Evolutionary conservation across 2,888 invertebrate species (phyloP).

Genomic region (Drosophila emarginata): DNA sequence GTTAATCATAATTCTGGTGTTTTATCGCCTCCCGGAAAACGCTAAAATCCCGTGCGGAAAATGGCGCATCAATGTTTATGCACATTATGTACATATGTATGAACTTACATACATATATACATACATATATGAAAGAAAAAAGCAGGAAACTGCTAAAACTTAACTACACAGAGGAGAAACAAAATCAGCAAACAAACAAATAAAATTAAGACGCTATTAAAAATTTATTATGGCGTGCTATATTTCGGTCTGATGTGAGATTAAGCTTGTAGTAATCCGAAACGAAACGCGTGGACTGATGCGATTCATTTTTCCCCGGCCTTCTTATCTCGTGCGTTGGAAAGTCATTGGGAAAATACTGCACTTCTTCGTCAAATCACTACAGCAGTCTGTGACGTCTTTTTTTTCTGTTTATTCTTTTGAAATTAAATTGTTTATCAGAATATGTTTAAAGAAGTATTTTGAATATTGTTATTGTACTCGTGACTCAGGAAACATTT

Average conservation of each 20-base stretch:
- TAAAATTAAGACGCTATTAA: slow-evolving; percentile 52
- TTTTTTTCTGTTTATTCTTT: slow-evolving; percentile 19
- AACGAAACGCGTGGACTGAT: not conserved
- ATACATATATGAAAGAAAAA: slow-evolving; percentile 23
- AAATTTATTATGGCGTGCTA: slow-evolving; percentile 52
- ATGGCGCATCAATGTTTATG: slow-evolving; percentile 50
- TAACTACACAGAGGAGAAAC: slow-evolving; percentile 5
- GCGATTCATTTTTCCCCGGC: not conserved
- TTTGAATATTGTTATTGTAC: slow-evolving; percentile 1
- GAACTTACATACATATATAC: too few species aligned
- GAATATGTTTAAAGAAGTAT: slow-evolving; percentile 32
- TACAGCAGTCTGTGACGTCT: not conserved
- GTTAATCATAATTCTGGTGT: slow-evolving; percentile 27
- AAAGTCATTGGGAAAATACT: not conserved
- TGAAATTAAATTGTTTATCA: slow-evolving; percentile 29
- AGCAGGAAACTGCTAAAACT: slow-evolving; percentile 52
- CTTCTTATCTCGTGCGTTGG: slow-evolving; percentile 4
- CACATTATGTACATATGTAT: too few species aligned
- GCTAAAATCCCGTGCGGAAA: slow-evolving; percentile 53
- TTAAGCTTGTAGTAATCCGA: not conserved
- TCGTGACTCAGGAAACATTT: slow-evolving; percentile 51
- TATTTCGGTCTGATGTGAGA: not conserved
- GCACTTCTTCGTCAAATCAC: too few species aligned
- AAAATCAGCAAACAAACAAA: slow-evolving; percentile 42
- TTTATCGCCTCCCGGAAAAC: slow-evolving; percentile 40